phyloP scores from a whole-genome alignment of 2,797 vertebrate genomes.

The Takifugu rubripes region DNA sequence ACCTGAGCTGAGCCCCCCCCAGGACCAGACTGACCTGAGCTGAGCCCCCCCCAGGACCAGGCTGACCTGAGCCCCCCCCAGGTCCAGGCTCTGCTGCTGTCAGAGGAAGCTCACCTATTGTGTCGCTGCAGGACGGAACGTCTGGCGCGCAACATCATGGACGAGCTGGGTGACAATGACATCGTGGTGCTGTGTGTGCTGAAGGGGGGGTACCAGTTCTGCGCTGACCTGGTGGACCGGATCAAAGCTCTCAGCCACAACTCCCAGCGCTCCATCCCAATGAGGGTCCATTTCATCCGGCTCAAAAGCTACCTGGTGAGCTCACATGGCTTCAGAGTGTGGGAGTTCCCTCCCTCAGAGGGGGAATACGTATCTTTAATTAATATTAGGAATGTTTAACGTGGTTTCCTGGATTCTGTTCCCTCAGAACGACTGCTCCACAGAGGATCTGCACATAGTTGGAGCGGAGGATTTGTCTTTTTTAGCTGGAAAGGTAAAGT shows the following conservation, averaged over 20 bases:
- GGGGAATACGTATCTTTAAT: too few species aligned
- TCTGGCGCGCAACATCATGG: conserved; percentile 88
- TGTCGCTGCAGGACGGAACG: conserved; percentile 81
- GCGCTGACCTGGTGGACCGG: conserved; percentile 84
- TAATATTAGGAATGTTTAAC: background rate
- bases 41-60: too few species aligned
- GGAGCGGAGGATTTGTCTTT: conserved; percentile 87
- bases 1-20: too few species aligned
- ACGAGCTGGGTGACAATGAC: conserved; percentile 87
- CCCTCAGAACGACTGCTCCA: conserved; percentile 86
- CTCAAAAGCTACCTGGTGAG: conserved; percentile 89
- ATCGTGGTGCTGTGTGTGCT: conserved; percentile 88
- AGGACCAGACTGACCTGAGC: too few species aligned
- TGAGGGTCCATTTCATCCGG: conserved; percentile 92
- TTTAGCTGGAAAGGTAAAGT: conserved; percentile 85
- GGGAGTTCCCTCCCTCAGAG: too few species aligned
- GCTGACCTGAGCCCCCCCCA: too few species aligned
- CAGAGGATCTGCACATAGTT: conserved; percentile 84
- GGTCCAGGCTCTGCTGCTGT: too few species aligned
- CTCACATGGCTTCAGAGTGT: conserved; percentile 17
- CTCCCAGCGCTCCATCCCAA: conserved; percentile 83
- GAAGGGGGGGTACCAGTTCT: conserved; percentile 92
- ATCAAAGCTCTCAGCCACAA: conserved; percentile 87
- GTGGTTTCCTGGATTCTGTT: conserved; percentile 2
- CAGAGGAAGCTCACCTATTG: background rate